These are phyloP conservation scores for Hydrozoanthus gracilis DNA, from an alignment of 92 coral and sea anemone genomes.

Conservation along the genomic window DNA sequence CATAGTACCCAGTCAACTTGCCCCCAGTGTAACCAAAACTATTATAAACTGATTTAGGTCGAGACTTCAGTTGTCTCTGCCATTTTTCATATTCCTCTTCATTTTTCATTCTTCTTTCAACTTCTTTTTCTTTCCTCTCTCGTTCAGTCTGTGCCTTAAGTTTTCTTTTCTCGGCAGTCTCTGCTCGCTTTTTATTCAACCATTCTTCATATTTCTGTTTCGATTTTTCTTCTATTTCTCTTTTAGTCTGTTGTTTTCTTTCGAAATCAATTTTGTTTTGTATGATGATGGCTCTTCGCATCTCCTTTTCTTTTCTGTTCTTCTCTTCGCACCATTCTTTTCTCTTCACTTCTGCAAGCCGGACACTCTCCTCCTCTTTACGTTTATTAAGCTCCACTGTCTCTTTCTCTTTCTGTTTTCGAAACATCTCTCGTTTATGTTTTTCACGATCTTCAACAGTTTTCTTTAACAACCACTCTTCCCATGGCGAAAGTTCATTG, in stretches of 20 bases:
- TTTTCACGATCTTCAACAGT: slow-evolving; percentile 80
- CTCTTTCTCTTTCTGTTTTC: slow-evolving; percentile 57
- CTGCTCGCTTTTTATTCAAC: slow-evolving; percentile 71
- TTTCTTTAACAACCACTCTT: slow-evolving; percentile 86
- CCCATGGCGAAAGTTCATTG: slow-evolving; percentile 82
- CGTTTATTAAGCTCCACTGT: slow-evolving; percentile 55
- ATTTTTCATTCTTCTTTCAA: slow-evolving; percentile 72
- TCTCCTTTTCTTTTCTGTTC: slow-evolving; percentile 57
- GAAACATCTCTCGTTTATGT: slow-evolving; percentile 50
- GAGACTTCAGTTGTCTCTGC: slow-evolving; percentile 71
- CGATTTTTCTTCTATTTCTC: slow-evolving; percentile 76
- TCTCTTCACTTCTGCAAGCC: slow-evolving; percentile 67
- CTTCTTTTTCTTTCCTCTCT: slow-evolving; percentile 69
- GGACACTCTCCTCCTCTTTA: slow-evolving; percentile 54
- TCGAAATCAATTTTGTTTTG: slow-evolving; percentile 56
- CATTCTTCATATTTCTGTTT: slow-evolving; percentile 72
- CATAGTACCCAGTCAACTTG: slow-evolving; percentile 85
- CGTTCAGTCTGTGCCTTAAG: slow-evolving; percentile 64
- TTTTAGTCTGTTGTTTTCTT: slow-evolving; percentile 63
- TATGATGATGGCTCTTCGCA: slow-evolving; percentile 47
- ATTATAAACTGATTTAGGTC: slow-evolving; percentile 62
- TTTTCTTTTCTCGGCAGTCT: slow-evolving; percentile 55
- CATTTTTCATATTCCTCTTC: slow-evolving; percentile 89
- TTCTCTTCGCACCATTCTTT: slow-evolving; percentile 74
- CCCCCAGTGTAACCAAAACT: slow-evolving; percentile 84